Percentiles rank a stretch among this genome's conserved stretches.
Conservation (phyloP, 2,113 vertebrate species). For the Platysteira castanea region DNA sequence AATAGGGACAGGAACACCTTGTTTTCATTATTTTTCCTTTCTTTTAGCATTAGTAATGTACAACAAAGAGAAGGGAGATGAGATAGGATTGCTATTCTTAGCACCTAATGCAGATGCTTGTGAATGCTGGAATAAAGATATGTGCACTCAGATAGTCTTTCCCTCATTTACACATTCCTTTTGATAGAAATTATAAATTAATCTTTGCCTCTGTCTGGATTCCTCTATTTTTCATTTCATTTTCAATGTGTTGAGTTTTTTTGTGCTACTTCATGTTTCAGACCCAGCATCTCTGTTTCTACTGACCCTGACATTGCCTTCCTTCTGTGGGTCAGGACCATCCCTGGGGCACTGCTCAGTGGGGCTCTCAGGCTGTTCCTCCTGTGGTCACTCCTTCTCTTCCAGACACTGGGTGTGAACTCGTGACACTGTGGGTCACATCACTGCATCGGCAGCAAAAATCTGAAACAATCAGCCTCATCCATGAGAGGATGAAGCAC, state of each 20-base stretch:
- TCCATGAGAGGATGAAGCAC: background rate
- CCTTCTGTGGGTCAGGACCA: background rate
- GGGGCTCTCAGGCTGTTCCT: background rate
- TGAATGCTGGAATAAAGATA: background rate
- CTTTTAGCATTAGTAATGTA: background rate
- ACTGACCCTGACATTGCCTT: background rate
- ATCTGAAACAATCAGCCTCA: background rate
- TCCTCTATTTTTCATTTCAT: background rate
- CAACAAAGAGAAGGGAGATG: slow-evolving; percentile 26
- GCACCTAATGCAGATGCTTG: background rate
- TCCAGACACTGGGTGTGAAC: background rate
- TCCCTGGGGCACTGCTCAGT: background rate
- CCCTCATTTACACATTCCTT: slow-evolving; percentile 1
- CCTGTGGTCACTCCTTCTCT: background rate
- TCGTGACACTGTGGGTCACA: background rate
- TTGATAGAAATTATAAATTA: slow-evolving; percentile 7
- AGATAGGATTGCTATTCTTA: slow-evolving; percentile 33
- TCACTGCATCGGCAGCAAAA: background rate
- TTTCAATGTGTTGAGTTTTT: background rate
- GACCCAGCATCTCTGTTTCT: background rate
- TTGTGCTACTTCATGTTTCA: background rate
- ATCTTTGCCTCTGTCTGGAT: background rate
- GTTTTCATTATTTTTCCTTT: slow-evolving; percentile 13
- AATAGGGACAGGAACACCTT: background rate
- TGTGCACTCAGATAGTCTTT: background rate